Base-by-base conservation (phyloP, 2,888 invertebrate species). In the Dexiosoma caninum region DNA sequence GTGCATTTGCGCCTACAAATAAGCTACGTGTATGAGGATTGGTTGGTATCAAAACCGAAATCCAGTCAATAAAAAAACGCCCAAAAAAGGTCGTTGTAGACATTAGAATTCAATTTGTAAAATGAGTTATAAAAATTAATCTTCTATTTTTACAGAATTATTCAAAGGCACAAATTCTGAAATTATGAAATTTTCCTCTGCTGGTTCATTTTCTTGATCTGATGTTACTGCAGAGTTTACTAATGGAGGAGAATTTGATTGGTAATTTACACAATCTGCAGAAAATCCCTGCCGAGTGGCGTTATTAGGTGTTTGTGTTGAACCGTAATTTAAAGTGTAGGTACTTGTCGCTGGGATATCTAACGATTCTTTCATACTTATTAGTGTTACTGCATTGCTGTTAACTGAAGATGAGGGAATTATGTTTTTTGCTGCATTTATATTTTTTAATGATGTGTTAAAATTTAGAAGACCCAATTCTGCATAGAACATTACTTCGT, bases 401-500 rank as follows among this genome's bases (percentile, higher is more conserved):
- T 3, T 27, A 59, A 14, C n/a, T n/a, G n/a, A 21, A 2, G 10
- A 10, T 10, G 23, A 7, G 1, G 10, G 16, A 21, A 40, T 44
- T 12, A 60, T 10, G 12, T 16, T 27, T 30, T 12, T 12, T 19
- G 2, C 16, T 2, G 42, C 12, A 3, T 32, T 30, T 19, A 66
- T 21, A 51, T 75, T 75, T 2, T 27, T 30, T 59, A 75, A 57
- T 0, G 66, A 40, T 2, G 66, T 66, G 10, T 59, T n/a, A 19
- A 49, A 75, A n/a, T 59, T 66, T 2, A 75, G 40, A 14, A 75
- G 57, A 1, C 74, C 64, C 16, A 75, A 21, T 40, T 75, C 74
- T 16, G 57, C 74, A 32, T 75, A 35, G n/a, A 75, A 75, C 23
- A 75, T 35, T 5, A 66, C 66, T n/a, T 75, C 74, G 19, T 66